Evolutionary conservation across 2,888 invertebrate genomes (phyloP), one percentile per base, ranked within the genome.

Genomic region (Leptopilina syphax): DNA sequence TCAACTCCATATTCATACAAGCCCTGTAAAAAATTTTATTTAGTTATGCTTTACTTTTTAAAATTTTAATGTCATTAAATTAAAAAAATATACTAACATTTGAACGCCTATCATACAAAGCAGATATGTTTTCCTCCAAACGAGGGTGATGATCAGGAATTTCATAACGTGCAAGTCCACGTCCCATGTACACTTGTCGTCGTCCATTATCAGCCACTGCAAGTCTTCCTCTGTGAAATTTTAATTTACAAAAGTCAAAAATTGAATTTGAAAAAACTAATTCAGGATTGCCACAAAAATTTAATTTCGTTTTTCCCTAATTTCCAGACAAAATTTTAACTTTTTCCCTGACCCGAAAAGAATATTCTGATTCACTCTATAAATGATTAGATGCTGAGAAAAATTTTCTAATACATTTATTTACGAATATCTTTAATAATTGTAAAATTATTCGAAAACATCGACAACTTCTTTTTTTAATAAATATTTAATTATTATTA

Each of bases 141-240:
- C 84, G 82, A 6, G 86, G 84, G 79, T 86, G 78, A 27, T 34
- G 83, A 12, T 87, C 84, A 8, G 91, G 89, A 41, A 89, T 83
- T 70, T 88, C 85, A 68, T 91, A 91, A 13, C 78, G 80, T 0
- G 88, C 89, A 60, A 87, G 88, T 1, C 92, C 91, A 50, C 92
- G 88, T n/a, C 92, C 92, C 82, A 85, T 79, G 3, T 87, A 83
- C n/a, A 92, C 88, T 13, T 86, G 88, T 80, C 89, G 86, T 50
- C 85, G 88, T 10, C 91, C 91, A 82, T 88, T 87, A 47, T 76
- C 80, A 1, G 88, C 85, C 18, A 89, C 65, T n/a, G 81, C 84
- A 13, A 87, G n/a, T 4, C 81, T 81, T 7, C 90, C 90, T 77
- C 91, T 90, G 50, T 13, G 79, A 80, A 60, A 67, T 65, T 44